Conservation (phyloP, 1,140 invertebrate genomes). For the Caenorhabditis tropicalis region DNA sequence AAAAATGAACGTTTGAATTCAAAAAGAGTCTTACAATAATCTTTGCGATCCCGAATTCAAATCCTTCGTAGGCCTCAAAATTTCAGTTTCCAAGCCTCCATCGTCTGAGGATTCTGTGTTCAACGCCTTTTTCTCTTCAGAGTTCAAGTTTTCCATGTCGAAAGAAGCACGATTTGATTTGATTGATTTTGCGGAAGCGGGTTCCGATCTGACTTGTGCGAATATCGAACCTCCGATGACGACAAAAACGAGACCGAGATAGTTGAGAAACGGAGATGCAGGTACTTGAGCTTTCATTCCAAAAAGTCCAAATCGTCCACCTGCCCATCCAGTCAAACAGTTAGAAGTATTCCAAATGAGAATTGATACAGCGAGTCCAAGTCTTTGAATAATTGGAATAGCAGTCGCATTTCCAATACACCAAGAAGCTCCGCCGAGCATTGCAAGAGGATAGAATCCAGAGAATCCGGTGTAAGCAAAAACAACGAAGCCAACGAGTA, state of each 20-base stretch:
- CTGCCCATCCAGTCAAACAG: constrained; percentile 72
- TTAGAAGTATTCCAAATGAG: constrained; percentile 73
- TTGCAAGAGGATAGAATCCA: constrained; percentile 60
- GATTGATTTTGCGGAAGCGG: neutral
- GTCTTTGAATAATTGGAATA: constrained; percentile 73
- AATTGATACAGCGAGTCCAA: constrained; percentile 73
- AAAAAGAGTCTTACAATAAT: constrained; percentile 11
- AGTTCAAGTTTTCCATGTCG: constrained; percentile 17
- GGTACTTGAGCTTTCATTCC: constrained; percentile 62
- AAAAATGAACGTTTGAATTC: neutral
- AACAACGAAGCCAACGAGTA: constrained; percentile 57
- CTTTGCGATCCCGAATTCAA: neutral
- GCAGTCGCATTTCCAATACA: constrained; percentile 72
- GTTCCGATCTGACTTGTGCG: constrained; percentile 57
- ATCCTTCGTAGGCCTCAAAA: constrained; percentile 8
- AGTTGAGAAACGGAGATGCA: constrained; percentile 69
- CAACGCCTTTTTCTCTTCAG: constrained; percentile 42
- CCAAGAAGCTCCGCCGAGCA: constrained; percentile 63
- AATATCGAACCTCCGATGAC: constrained; percentile 67
- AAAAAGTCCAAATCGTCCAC: constrained; percentile 73
- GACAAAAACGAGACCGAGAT: constrained; percentile 71
- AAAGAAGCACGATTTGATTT: constrained; percentile 5
- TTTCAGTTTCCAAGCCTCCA: neutral
- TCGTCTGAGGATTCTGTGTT: constrained; percentile 34
- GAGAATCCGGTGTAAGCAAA: constrained; percentile 52